Conservation (phyloP, 92 coral and sea anemone genomes). For the Parazoanthus atlanticus region DNA sequence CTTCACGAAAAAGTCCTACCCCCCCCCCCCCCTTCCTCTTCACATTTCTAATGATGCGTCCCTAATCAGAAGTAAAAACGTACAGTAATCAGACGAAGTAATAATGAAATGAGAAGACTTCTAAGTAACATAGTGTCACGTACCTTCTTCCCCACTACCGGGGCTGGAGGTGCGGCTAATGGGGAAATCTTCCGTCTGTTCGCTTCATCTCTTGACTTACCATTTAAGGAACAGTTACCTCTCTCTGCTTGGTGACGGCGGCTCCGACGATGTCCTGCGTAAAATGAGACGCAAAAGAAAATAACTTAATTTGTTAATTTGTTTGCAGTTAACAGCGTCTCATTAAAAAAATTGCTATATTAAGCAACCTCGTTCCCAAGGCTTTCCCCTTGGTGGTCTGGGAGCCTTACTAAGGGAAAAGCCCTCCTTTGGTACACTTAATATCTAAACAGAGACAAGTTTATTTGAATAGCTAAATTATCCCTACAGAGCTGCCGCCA, state of each 20-base stretch:
- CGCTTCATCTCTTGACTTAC: neutral
- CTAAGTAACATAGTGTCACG: neutral
- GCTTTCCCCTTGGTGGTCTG: neutral
- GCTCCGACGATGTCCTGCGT: neutral
- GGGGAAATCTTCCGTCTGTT: neutral
- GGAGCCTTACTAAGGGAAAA: neutral
- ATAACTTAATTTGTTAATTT: neutral
- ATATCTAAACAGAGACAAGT: neutral
- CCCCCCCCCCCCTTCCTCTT: too few relatives aligned
- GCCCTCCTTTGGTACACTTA: neutral
- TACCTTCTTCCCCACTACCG: constrained; percentile 15
- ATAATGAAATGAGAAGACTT: neutral
- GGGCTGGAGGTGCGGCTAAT: neutral
- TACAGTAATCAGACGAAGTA: neutral
- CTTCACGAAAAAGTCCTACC: too few relatives aligned
- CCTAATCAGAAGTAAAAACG: too few relatives aligned
- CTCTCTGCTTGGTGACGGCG: neutral
- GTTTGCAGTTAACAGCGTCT: neutral
- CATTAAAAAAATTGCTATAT: neutral
- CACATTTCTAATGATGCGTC: too few relatives aligned
- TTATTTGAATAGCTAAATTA: too few relatives aligned
- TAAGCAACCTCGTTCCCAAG: neutral
- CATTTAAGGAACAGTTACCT: neutral
- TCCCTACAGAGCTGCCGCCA: too few relatives aligned
- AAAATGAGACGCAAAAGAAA: neutral